phyloP scores from a whole-genome alignment of 2,888 invertebrate genomes.

The Phortica okadai region DNA sequence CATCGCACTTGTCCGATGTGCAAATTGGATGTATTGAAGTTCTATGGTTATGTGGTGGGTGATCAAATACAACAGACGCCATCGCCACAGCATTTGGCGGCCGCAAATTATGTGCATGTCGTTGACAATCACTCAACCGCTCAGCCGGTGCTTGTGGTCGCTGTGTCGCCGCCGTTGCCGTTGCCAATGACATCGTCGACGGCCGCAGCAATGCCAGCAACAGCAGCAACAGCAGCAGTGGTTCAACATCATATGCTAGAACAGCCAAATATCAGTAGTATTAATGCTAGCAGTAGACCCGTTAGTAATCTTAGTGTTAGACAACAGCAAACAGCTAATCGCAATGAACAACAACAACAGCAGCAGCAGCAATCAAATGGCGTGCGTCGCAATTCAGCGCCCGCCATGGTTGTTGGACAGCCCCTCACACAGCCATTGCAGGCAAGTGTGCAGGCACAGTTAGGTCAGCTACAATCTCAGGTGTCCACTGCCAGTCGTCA shows the following conservation, averaged over 20 bases:
- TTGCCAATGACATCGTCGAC: constrained; percentile 28
- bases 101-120: constrained; percentile 25
- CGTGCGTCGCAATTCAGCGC: constrained; percentile 62
- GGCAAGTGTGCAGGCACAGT: background rate
- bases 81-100: constrained; percentile 66
- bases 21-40: constrained; percentile 95
- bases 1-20: constrained; percentile 98
- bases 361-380: constrained; percentile 45
- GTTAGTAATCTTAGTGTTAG: constrained; percentile 54
- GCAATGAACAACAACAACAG: constrained; percentile 43
- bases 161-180: constrained; percentile 54
- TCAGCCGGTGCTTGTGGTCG: constrained; percentile 65
- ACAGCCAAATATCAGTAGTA: constrained; percentile 57
- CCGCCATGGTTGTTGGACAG: constrained; percentile 46
- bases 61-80: constrained; percentile 74
- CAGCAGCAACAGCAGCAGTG: constrained; percentile 38
- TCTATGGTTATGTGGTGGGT: constrained; percentile 91
- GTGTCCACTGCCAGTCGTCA: constrained; percentile 73
- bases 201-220: constrained; percentile 21
- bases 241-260: constrained; percentile 40
- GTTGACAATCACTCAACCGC: constrained; percentile 1
- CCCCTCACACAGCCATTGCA: constrained; percentile 37
- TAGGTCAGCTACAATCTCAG: constrained; percentile 21
- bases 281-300: constrained; percentile 59
- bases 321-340: constrained; percentile 46